A percentile compares a stretch with the other conserved stretches of the same genome.
Evolutionary conservation across 2,888 invertebrate species (phyloP).

Genomic region (Pinctada fucata): DNA sequence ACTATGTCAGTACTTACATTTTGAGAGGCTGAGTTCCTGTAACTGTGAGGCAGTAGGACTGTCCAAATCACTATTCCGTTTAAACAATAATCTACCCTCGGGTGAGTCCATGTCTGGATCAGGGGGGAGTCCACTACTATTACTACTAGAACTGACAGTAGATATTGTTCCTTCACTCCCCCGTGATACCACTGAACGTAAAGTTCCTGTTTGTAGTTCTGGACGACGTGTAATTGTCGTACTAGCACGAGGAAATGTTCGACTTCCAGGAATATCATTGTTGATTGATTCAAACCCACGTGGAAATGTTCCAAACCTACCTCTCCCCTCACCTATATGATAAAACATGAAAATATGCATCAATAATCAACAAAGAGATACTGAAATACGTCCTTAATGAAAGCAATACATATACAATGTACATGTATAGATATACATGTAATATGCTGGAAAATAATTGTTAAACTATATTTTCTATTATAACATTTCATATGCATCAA

Average conservation of each 20-base stretch:
- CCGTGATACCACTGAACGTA: slow-evolving; percentile 59
- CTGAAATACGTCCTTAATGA: no score
- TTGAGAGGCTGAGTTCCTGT: slow-evolving; percentile 58
- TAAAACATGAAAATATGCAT: neutral
- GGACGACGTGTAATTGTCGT: slow-evolving; percentile 53
- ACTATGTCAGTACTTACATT: slow-evolving; percentile 57
- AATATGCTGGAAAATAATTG: no score
- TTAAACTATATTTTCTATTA: no score
- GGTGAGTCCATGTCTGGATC: slow-evolving; percentile 72
- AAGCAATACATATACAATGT: no score
- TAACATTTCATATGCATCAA: no score
- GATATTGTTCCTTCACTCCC: slow-evolving; percentile 64
- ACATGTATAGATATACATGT: no score
- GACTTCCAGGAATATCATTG: slow-evolving; percentile 56
- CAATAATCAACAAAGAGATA: neutral
- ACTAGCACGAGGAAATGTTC: slow-evolving; percentile 67
- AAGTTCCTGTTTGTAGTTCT: slow-evolving; percentile 53
- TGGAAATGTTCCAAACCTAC: slow-evolving; percentile 68
- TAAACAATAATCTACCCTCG: slow-evolving; percentile 55
- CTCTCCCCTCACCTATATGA: slow-evolving; percentile 46
- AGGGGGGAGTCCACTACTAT: slow-evolving; percentile 72
- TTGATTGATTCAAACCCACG: slow-evolving; percentile 60
- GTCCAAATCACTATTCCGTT: slow-evolving; percentile 57
- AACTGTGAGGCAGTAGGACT: slow-evolving; percentile 55
- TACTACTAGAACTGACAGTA: slow-evolving; percentile 67